phyloP scores from a whole-genome alignment of 1,140 invertebrate species.

The Diachasma alloeum region DNA sequence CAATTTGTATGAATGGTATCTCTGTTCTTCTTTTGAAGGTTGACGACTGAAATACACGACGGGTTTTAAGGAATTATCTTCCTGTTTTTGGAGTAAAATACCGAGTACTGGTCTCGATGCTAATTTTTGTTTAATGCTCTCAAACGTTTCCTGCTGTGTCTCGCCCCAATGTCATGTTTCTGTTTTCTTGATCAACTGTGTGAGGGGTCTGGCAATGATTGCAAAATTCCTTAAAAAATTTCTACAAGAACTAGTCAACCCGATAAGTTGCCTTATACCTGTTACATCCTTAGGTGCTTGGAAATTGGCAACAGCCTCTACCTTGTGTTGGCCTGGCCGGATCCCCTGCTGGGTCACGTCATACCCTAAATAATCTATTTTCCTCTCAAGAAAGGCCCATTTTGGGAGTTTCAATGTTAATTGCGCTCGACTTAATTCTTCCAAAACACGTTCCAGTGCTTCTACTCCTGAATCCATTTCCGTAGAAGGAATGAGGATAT shows the following conservation, averaged over 20 bases:
- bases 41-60: slow-evolving; percentile 43
- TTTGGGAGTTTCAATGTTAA: slow-evolving; percentile 45
- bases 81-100: slow-evolving; percentile 48
- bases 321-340: slow-evolving; percentile 32
- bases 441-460: slow-evolving; percentile 44
- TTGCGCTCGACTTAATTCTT: slow-evolving; percentile 28
- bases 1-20: slow-evolving; percentile 58
- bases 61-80: slow-evolving; percentile 19
- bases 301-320: slow-evolving; percentile 37
- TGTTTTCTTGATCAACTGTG: slow-evolving; percentile 42
- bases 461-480: slow-evolving; percentile 51
- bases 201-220: slow-evolving; percentile 40
- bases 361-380: slow-evolving; percentile 43
- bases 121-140: slow-evolving; percentile 32
- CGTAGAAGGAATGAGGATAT: slow-evolving; percentile 53
- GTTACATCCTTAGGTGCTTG: slow-evolving; percentile 41
- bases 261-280: slow-evolving; percentile 52
- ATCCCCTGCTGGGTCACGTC: slow-evolving; percentile 33
- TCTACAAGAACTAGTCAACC: slow-evolving; percentile 53
- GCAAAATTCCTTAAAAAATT: slow-evolving; percentile 48
- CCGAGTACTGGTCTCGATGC: slow-evolving; percentile 42
- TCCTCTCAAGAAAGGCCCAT: slow-evolving; percentile 40
- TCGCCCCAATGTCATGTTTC: slow-evolving; percentile 33
- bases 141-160: slow-evolving; percentile 31
- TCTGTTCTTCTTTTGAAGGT: slow-evolving; percentile 40